Evolutionary conservation across 2,797 vertebrate species (phyloP), one percentile per base, ranked within the genome.

Genomic region (Muraenolepis orangiensis): DNA sequence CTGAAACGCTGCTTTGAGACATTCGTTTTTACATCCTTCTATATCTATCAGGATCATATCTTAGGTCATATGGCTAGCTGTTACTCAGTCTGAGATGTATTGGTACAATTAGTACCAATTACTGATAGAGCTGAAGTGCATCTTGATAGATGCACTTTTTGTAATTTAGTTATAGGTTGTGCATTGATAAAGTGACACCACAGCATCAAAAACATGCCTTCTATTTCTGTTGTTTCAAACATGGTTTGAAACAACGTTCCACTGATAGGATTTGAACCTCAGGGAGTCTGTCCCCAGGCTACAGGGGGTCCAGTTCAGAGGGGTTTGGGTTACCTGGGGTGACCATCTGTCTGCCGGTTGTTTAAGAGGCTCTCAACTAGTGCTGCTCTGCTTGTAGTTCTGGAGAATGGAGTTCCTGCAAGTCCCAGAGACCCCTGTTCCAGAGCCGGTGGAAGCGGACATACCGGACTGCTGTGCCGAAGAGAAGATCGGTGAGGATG

Each of bases 381-480:
- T 61, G 5, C 57, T 61, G 57, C 57, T 70, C 69, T 61, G 3
- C 13, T 86, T 69, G 71, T 76, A 99, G 98, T 99, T 99, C 87
- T 99, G 98, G 98, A 95, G 98, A 79, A 99, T 98, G 95, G 97
- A 99, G 85, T 99, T 99, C 86, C 93, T 99, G 74, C 98, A 99
- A 87, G 97, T 99, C 78, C 97, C 97, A 66, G 98, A 99, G 93
- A 99, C 97, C 23, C 97, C 97, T 36, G 97, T 97, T 86, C 97
- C 96, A 1, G 95, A 96, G 82, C 94, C 95, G 0, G 85, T 88
- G 0, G 97, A 98, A 87, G 91, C 94, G 0, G 97, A 99, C 29
- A 94, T 96, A 82, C 92, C 95, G 1, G 97, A 99, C 81, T 96
- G 96, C 84, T 96, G 95, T 72, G 90, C 87, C 26, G 97, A 98